Base-by-base conservation (phyloP, 53 echinoderm and acorn worm genomes). In the Astropecten irregularis region DNA sequence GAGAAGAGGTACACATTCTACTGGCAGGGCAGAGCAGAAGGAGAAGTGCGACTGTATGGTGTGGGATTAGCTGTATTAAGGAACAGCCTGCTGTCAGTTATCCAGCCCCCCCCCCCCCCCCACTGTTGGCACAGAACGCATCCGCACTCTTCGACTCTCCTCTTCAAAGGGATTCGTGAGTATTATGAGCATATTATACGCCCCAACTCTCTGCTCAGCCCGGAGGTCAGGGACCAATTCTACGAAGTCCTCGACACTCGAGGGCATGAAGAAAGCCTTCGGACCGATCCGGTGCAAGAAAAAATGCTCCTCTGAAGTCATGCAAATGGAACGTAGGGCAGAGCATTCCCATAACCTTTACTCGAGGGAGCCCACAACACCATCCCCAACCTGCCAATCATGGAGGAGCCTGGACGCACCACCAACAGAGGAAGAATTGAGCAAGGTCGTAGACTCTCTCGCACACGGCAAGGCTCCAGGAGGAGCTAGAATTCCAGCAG, bases 1-100 rank as follows among this genome's bases (percentile, higher is more conserved):
- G 62, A 88, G 53, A 26, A 82, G 28, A 47, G 68, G 44, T 82
- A 82, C 70, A 88, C 64, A 2, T 71, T 82, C 82, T 88, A 47
- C 66, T 82, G 88, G 72, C 81, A 81, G 14, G 82, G 88, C 34
- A 26, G 22, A 50, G 39, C 32, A 14, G 30, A 22, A 21, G 77
- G 67, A 2, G 87, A 87, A 16, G 15, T 3, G 7, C 14, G 56
- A 40, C 38, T 37, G 18, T 29, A 56, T 2, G 71, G 84, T 1
- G 66, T 66, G 0, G 76, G 31, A 2, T 50, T 71, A 7, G 70
- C 71, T 5, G 70, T 84, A 26, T n/a, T n/a, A n/a, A 35, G 57
- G 3, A 69, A 68, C 68, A 44, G 31, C 21, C 68, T 49, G 16
- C 39, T 72, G 28, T 19, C 22, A 3, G 14, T 26, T 9, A 54